Conservation (phyloP, 2,113 vertebrate species). For the Erythrolamprus reginae region DNA sequence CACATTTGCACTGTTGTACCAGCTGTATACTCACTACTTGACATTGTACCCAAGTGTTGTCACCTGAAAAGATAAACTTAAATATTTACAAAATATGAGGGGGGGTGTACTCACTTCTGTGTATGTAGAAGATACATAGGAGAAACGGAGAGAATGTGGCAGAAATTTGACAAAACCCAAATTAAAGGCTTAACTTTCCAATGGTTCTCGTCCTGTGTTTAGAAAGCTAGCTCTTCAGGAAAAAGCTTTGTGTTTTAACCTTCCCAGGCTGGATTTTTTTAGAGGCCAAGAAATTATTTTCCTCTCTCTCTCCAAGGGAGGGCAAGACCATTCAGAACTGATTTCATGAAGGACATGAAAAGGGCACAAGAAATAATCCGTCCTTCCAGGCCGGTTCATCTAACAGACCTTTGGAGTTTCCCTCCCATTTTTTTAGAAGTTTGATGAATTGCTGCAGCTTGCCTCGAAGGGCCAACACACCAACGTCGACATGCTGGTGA, state of each 20-base stretch:
- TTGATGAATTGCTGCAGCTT: slow-evolving; percentile 91
- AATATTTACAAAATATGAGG: no score
- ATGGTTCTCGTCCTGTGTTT: not conserved
- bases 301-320: not conserved
- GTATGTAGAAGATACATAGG: not conserved
- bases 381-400: not conserved
- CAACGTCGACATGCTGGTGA: slow-evolving; percentile 96
- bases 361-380: fast-evolving
- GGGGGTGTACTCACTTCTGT: no score
- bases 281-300: no score
- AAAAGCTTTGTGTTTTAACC: not conserved
- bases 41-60: no score
- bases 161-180: not conserved
- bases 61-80: no score
- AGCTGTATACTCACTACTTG: no score
- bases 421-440: slow-evolving; percentile 75
- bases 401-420: not conserved
- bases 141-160: not conserved
- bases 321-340: not conserved
- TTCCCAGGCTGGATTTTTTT: not conserved
- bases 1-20: no score
- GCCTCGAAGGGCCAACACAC: slow-evolving; percentile 92
- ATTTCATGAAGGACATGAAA: no score
- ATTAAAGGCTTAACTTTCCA: not conserved
- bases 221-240: not conserved